These are phyloP conservation scores for Napeogenes inachia DNA, from an alignment of 2,888 invertebrate genomes.

Conservation along the genomic window DNA sequence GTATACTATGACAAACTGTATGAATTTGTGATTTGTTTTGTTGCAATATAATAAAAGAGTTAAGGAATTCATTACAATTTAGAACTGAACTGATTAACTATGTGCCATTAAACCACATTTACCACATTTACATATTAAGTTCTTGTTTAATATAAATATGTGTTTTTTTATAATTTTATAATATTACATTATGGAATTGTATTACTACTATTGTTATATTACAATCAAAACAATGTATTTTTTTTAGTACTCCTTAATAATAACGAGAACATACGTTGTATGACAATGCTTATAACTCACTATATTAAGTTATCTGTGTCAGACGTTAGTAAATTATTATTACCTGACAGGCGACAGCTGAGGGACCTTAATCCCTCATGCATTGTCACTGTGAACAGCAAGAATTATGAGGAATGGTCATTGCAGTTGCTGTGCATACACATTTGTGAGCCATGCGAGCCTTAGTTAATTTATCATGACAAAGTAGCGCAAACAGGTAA, in stretches of 20 bases:
- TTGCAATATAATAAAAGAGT: too few species aligned
- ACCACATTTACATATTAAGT: too few species aligned
- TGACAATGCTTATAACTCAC: conserved; percentile 17
- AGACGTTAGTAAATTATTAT: conserved; percentile 68
- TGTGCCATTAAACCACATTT: too few species aligned
- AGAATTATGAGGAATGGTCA: conserved; percentile 3
- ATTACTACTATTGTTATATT: neutral
- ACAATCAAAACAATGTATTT: neutral
- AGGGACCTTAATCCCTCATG: conserved; percentile 53
- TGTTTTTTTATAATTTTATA: too few species aligned
- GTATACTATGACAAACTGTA: too few species aligned
- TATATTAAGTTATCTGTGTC: conserved; percentile 60
- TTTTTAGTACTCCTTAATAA: neutral
- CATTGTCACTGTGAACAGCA: conserved; percentile 3
- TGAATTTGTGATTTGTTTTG: too few species aligned
- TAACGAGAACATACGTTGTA: neutral
- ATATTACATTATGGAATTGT: too few species aligned
- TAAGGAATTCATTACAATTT: too few species aligned
- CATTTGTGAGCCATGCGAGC: neutral
- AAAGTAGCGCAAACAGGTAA: neutral
- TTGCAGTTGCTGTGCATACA: neutral
- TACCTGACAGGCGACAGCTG: conserved; percentile 66
- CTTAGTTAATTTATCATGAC: neutral
- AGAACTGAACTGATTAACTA: too few species aligned
- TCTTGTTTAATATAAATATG: too few species aligned